A percentile compares a stretch with the other conserved stretches of the same genome.
These are phyloP conservation scores for Amblyjoppa fuscipennis DNA, from an alignment of 2,888 invertebrate species.

Conservation along the genomic window DNA sequence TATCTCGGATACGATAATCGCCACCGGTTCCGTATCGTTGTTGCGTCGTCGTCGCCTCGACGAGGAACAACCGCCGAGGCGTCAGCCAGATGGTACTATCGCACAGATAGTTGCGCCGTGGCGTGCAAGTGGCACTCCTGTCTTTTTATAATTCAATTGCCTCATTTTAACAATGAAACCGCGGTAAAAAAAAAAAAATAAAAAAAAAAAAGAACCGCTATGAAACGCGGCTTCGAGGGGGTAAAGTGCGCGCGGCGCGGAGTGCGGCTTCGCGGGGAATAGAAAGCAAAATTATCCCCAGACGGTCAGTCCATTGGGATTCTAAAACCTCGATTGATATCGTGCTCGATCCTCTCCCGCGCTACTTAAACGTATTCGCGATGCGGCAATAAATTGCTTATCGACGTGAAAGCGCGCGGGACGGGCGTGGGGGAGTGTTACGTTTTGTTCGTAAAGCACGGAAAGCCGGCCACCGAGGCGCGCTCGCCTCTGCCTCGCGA, in stretches of 20 bases:
- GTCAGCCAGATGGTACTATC: not conserved
- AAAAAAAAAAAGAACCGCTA: not conserved
- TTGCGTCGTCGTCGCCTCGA: not conserved
- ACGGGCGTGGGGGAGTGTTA: slow-evolving; percentile 38
- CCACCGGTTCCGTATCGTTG: slow-evolving; percentile 4
- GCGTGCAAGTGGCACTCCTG: not conserved
- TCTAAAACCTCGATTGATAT: slow-evolving; percentile 45
- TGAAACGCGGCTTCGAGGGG: not conserved
- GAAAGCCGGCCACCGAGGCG: slow-evolving; percentile 47
- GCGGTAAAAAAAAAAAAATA: not conserved
- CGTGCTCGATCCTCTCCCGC: slow-evolving; percentile 58
- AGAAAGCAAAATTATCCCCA: slow-evolving; percentile 20
- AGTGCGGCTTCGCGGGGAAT: not conserved
- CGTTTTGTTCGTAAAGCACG: slow-evolving; percentile 69
- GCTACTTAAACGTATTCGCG: slow-evolving; percentile 76
- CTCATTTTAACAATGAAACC: slow-evolving; percentile 7
- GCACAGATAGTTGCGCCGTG: slow-evolving; percentile 5
- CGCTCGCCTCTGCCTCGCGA: slow-evolving; percentile 36
- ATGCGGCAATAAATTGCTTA: slow-evolving; percentile 80
- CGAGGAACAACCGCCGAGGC: not conserved
- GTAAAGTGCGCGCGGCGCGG: not conserved
- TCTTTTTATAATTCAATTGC: slow-evolving; percentile 18
- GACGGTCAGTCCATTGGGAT: slow-evolving; percentile 1
- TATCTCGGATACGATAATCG: slow-evolving; percentile 1
- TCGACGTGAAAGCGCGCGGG: slow-evolving; percentile 74